These are phyloP conservation scores for Beroe forskalii DNA, from an alignment of 37 sponge, comb jelly and placozoan genomes.

Conservation along the genomic window DNA sequence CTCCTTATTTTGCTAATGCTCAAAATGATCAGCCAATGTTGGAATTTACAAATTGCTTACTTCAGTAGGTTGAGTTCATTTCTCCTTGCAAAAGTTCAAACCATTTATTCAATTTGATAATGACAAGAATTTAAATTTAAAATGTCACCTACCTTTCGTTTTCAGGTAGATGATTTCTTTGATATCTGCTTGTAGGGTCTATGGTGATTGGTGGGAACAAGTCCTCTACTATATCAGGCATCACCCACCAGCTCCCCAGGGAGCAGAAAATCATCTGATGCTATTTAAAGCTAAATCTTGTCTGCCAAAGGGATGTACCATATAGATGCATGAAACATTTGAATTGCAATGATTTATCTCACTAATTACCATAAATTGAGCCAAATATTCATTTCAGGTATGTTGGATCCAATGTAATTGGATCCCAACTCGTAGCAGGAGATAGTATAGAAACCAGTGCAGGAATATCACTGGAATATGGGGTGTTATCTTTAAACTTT, in stretches of 20 bases:
- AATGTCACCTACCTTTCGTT: no score
- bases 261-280: no score
- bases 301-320: neutral
- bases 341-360: neutral
- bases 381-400: conserved; percentile 4
- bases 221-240: no score
- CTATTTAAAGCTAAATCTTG: neutral
- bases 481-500: conserved; percentile 6
- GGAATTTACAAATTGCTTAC: neutral
- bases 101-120: no score
- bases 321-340: neutral
- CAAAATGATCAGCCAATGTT: conserved; percentile 50
- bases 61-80: neutral
- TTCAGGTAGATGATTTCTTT: no score
- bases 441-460: neutral
- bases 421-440: neutral
- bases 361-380: neutral
- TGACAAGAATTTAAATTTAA: no score
- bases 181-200: neutral
- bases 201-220: neutral
- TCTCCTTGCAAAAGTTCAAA: neutral
- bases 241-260: no score
- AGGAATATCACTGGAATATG: neutral
- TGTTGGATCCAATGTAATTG: neutral
- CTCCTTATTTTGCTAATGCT: conserved; percentile 41